phyloP scores from a whole-genome alignment of 2,113 vertebrate species.

The Gadus chalcogrammus region DNA sequence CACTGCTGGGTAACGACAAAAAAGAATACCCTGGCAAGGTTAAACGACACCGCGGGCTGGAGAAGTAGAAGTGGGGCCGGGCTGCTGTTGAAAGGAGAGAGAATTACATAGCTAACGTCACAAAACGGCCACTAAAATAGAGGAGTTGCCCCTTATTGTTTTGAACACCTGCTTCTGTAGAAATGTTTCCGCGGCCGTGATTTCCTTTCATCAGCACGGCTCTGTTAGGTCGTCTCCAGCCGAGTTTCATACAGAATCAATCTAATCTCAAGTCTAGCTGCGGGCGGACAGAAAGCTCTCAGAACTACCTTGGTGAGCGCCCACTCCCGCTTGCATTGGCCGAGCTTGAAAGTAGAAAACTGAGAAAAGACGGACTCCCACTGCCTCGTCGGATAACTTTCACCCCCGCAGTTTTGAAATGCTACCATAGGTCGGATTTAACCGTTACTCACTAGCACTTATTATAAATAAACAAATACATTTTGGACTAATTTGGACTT shows the following conservation, averaged over 20 bases:
- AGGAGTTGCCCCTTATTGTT: too few species aligned
- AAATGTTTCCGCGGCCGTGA: constrained; percentile 40
- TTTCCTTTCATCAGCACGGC: constrained; percentile 39
- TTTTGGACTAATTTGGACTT: too few species aligned
- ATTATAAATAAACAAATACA: too few species aligned
- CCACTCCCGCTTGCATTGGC: too few species aligned
- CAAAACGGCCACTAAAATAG: too few species aligned
- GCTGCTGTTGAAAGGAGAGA: constrained; percentile 35
- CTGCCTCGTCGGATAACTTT: constrained; percentile 46
- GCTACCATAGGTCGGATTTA: too few species aligned
- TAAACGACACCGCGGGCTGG: constrained; percentile 62
- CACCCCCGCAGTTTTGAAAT: too few species aligned
- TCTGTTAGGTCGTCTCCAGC: constrained; percentile 40
- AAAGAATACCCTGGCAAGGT: constrained; percentile 54
- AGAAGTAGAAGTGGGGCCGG: constrained; percentile 56
- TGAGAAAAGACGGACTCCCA: background rate
- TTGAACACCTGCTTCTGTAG: constrained; percentile 37
- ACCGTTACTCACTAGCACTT: too few species aligned
- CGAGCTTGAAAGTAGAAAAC: too few species aligned
- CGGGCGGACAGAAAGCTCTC: constrained; percentile 20
- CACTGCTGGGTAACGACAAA: constrained; percentile 56
- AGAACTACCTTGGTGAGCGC: constrained; percentile 41
- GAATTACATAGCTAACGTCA: constrained; percentile 48
- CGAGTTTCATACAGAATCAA: constrained; percentile 18
- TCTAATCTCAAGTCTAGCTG: constrained; percentile 43